Evolutionary conservation across 2,888 invertebrate genomes (phyloP), one percentile per base, ranked within the genome.

Genomic region (Atherix ibis): DNA sequence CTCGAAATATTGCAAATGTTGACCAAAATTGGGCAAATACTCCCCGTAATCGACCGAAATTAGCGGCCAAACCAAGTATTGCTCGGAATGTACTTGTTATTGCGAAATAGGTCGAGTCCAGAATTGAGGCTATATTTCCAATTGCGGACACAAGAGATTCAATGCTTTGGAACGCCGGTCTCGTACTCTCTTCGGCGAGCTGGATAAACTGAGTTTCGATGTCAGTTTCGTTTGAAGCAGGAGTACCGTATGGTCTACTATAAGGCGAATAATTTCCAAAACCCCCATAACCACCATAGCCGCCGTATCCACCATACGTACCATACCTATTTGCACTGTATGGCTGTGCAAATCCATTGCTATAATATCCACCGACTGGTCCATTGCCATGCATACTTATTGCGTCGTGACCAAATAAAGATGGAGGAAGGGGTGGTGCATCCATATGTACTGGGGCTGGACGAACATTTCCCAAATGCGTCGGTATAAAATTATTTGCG

Each of bases 81-180:
- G 97, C 95, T 48, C 87, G 71, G 55, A 95, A 97, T 1, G 95
- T 94, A 57, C 84, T 92, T 14, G 91, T 88, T 50, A 97, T 71
- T 3, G 95, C 94, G 54, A 85, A 84, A 58, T 91, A 94, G 28
- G 95, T 94, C 15, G 92, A 94, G 52, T 95, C 95, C 36, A 97
- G 60, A 89, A 97, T 92, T 73, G 91, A 85, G 3, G 92, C 85
- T 3, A 97, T 75, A 33, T 95, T 92, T 13, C 83, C 81, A 44
- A 95, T 84, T 1, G 95, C 89, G 45, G 80, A 74, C 3, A 92
- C 87, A 14, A 94, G 67, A 33, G 88, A 80, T 59, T 95, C 92
- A 44, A 97, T 88, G 10, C 88, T 89, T 50, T 92, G 83, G 58
- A 97, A 97, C 5, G 97, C 88, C 36, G 84, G 82, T 29, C 92